These are phyloP conservation scores for Timema cristinae DNA, from an alignment of 2,888 invertebrate species.

Conservation along the genomic window DNA sequence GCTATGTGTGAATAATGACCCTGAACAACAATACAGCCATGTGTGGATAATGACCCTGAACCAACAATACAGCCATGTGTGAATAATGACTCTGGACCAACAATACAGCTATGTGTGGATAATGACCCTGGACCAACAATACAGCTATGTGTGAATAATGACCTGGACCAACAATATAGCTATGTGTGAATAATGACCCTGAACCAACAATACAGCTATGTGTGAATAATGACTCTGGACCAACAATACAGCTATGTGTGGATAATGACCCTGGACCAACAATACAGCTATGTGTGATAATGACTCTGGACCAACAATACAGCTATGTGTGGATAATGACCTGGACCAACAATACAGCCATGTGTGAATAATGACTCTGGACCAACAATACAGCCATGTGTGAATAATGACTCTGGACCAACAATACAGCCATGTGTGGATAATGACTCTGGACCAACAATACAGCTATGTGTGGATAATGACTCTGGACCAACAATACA, in stretches of 20 bases:
- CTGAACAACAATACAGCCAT: slow-evolving; percentile 39
- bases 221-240: slow-evolving; percentile 47
- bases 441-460: slow-evolving; percentile 47
- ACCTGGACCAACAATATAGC: slow-evolving; percentile 43
- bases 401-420: slow-evolving; percentile 47
- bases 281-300: too few relatives aligned
- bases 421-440: neutral
- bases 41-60: slow-evolving; percentile 47
- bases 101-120: neutral
- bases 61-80: neutral
- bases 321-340: slow-evolving; percentile 35
- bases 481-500: slow-evolving; percentile 47
- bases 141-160: too few relatives aligned
- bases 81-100: slow-evolving; percentile 47
- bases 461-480: too few relatives aligned
- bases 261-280: slow-evolving; percentile 47
- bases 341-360: slow-evolving; percentile 39
- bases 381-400: slow-evolving; percentile 10
- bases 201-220: slow-evolving; percentile 17
- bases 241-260: neutral
- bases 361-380: slow-evolving; percentile 47
- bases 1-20: slow-evolving; percentile 43
- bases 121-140: slow-evolving; percentile 47
- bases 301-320: slow-evolving; percentile 47
- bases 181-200: slow-evolving; percentile 47